Evolutionary conservation across 2,113 vertebrate species (phyloP).

Genomic region (Pedionomus torquatus): DNA sequence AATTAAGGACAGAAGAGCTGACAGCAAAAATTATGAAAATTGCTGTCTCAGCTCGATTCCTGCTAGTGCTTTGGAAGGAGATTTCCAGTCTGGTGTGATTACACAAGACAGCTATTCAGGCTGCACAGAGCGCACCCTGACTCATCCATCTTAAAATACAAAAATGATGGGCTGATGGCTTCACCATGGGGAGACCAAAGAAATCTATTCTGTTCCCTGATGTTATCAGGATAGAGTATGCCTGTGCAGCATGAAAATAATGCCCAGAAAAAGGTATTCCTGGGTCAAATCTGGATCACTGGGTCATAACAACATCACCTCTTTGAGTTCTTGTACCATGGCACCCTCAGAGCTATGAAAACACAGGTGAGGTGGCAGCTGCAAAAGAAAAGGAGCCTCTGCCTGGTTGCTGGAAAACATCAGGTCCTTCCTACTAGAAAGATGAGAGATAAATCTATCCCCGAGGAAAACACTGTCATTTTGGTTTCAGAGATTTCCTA

Average conservation of each 20-base stretch:
- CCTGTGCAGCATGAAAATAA: not conserved
- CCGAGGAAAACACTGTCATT: not conserved
- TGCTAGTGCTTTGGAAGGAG: not conserved
- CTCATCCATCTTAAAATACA: constrained; percentile 10
- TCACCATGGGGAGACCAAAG: not conserved
- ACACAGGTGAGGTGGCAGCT: not conserved
- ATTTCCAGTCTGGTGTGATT: constrained; percentile 9
- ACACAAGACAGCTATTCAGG: not conserved
- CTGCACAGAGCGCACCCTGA: not conserved
- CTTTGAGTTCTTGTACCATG: not conserved
- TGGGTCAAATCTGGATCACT: not conserved
- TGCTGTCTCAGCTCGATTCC: not conserved
- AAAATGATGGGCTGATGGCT: not conserved
- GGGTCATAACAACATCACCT: not conserved
- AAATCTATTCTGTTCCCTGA: not conserved
- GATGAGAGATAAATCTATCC: not conserved
- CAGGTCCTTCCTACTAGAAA: not conserved
- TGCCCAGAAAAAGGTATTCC: not conserved
- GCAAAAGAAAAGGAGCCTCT: not conserved
- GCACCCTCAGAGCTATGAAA: not conserved
- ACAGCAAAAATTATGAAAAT: constrained; percentile 10
- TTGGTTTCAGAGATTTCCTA: not conserved
- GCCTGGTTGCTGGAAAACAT: not conserved
- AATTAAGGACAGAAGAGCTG: constrained; percentile 12
- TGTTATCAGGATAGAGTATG: not conserved